Evolutionary conservation across 2,797 vertebrate genomes (phyloP).

Genomic region (Gymnocypris eckloni): DNA sequence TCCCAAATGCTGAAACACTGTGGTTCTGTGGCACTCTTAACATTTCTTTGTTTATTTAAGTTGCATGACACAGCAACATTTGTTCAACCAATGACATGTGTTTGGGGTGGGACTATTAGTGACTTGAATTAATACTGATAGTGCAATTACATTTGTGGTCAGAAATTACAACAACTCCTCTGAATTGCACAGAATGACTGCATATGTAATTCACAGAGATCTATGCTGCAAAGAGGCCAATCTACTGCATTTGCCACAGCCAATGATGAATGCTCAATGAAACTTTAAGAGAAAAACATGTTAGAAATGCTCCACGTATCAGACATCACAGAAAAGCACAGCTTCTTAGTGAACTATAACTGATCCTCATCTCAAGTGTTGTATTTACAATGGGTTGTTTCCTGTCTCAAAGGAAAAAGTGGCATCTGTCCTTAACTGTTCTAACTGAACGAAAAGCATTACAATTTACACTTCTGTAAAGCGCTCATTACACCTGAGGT

Average conservation of each 20-base stretch:
- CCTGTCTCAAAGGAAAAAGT: neutral
- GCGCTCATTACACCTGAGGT: neutral
- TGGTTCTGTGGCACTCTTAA: neutral
- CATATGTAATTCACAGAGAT: constrained; percentile 1
- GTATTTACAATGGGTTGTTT: neutral
- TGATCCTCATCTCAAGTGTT: neutral
- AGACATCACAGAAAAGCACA: constrained; percentile 1
- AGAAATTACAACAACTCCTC: constrained; percentile 4
- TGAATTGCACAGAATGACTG: neutral
- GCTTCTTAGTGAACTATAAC: neutral
- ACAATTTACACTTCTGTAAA: constrained; percentile 13
- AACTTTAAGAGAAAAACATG: neutral
- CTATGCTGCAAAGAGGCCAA: neutral
- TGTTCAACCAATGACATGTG: neutral
- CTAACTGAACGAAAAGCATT: neutral
- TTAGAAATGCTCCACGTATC: constrained; percentile 9
- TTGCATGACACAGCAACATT: neutral
- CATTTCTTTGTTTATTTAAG: neutral
- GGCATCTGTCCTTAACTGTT: neutral
- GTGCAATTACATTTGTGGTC: neutral
- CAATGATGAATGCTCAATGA: neutral
- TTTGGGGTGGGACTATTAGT: neutral
- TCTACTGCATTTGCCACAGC: neutral
- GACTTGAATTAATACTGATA: neutral
- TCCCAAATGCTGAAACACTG: neutral